Evolutionary conservation across 1,140 invertebrate species (phyloP), one percentile per base, ranked within the genome.

Genomic region (Cepaea nemoralis): DNA sequence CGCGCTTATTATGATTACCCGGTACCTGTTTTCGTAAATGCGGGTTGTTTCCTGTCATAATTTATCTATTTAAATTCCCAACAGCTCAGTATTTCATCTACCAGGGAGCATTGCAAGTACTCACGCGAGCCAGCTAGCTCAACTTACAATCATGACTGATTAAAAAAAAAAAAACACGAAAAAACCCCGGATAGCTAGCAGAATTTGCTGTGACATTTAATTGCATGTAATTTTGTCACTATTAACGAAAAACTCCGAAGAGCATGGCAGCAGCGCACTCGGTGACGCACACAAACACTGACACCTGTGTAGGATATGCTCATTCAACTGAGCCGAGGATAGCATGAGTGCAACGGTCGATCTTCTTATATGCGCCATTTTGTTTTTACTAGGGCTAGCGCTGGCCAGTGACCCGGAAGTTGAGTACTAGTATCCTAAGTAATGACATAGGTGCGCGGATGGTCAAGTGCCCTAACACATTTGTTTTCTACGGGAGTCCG

Each of bases 211-310:
- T 71, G 37, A 40, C 1, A 22, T 40, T 22, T 71, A 39, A 40
- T 71, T 35, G 1, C 10, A 14, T 5, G 33, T 40, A 50, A 22
- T 37, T 39, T 70, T 14, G 37, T 70, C 22, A 42, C n/a, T 40
- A n/a, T 37, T 48, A 48, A n/a, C 71, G 14, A 63, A 16, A 10
- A 76, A 77, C n/a, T 48, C 35, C 33, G 63, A 77, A 63, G 74
- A 27, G 14, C 48, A 42, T 59, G 35, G 14, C 19, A 50, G 35
- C 48, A 63, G 22, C 16, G 19, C 50, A 77, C 75, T 59, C 50
- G 63, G 6, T 22, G 42, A 77, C n/a, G 55, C 75, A 77, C n/a
- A 63, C 35, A 63, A 59, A 77, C 75, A 39, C 31, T 16, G 27
- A 1, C 75, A 77, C 75, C 50, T 77, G 75, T 31, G 27, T 16